A percentile compares a stretch with the other conserved stretches of the same genome.
phyloP scores from a whole-genome alignment of 1,140 invertebrate species.

The fruit fly (Drosophila melanogaster) region DNA sequence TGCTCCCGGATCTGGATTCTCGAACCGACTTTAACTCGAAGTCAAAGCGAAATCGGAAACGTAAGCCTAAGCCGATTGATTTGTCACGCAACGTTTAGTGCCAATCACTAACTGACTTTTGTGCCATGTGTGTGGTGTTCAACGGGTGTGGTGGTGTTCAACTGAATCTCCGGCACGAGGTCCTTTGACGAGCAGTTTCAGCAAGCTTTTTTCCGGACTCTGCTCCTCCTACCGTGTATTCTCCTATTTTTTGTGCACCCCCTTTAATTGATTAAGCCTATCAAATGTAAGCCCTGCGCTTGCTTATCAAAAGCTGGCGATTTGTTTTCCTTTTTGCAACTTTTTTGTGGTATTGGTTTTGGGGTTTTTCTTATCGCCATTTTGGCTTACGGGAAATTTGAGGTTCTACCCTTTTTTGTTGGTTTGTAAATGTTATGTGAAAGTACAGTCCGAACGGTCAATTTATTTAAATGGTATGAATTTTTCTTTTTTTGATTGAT shows the following conservation, averaged over 20 bases:
- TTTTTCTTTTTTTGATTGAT: slow-evolving; percentile 43
- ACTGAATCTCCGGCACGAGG: slow-evolving; percentile 15
- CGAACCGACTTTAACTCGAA: slow-evolving; percentile 26
- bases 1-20: slow-evolving; percentile 9
- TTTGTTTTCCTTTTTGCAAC: slow-evolving; percentile 29
- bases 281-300: slow-evolving; percentile 55
- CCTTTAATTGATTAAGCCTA: slow-evolving; percentile 78
- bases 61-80: slow-evolving; percentile 80
- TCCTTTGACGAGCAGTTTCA: slow-evolving; percentile 51
- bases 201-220: slow-evolving; percentile 14
- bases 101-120: slow-evolving; percentile 52
- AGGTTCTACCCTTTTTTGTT: slow-evolving; percentile 1
- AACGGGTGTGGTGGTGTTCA: slow-evolving; percentile 8
- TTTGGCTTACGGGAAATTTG: slow-evolving; percentile 14
- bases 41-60: slow-evolving; percentile 45
- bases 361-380: slow-evolving; percentile 16
- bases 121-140: slow-evolving; percentile 16
- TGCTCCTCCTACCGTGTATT: slow-evolving; percentile 17
- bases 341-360: slow-evolving; percentile 31
- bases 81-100: slow-evolving; percentile 77
- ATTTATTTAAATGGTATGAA: slow-evolving; percentile 34
- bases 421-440: not conserved
- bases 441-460: slow-evolving; percentile 53
- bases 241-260: slow-evolving; percentile 18
- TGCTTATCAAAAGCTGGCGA: slow-evolving; percentile 29